phyloP scores from a whole-genome alignment of 2,113 vertebrate species.

The Cairina moschata region DNA sequence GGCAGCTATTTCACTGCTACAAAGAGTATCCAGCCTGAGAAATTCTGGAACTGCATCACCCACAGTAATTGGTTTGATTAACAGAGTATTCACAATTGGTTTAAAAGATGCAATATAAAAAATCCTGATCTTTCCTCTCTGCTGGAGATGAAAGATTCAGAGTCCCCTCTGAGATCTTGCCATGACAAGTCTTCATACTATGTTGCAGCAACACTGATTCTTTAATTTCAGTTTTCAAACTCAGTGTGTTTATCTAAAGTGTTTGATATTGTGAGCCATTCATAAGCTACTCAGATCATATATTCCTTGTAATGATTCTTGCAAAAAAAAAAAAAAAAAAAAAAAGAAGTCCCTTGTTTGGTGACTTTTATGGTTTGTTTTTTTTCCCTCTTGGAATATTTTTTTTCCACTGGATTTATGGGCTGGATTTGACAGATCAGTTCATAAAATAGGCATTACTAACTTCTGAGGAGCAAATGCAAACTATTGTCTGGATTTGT shows the following conservation, averaged over 20 bases:
- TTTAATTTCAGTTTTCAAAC: neutral
- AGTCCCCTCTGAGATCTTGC: neutral
- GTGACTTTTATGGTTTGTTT: neutral
- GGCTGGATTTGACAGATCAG: neutral
- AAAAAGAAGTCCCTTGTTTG: neutral
- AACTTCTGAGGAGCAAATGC: neutral
- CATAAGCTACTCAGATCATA: neutral
- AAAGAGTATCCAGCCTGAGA: slow-evolving; percentile 46
- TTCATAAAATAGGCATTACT: neutral
- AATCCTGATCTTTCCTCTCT: neutral
- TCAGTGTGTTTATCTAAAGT: neutral
- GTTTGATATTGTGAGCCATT: neutral
- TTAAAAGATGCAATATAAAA: slow-evolving; percentile 22
- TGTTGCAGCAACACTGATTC: neutral
- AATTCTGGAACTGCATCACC: slow-evolving; percentile 28
- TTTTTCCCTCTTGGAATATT: neutral
- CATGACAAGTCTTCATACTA: neutral
- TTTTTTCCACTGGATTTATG: neutral
- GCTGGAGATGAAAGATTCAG: slow-evolving; percentile 11
- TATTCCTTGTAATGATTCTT: neutral
- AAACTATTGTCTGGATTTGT: neutral
- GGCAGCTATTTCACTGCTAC: slow-evolving; percentile 22
- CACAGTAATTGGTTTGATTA: slow-evolving; percentile 36
- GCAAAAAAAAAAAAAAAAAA: neutral
- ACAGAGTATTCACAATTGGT: neutral